phyloP scores from a whole-genome alignment of 2,113 vertebrate species.

The Tragelaphus scriptus region DNA sequence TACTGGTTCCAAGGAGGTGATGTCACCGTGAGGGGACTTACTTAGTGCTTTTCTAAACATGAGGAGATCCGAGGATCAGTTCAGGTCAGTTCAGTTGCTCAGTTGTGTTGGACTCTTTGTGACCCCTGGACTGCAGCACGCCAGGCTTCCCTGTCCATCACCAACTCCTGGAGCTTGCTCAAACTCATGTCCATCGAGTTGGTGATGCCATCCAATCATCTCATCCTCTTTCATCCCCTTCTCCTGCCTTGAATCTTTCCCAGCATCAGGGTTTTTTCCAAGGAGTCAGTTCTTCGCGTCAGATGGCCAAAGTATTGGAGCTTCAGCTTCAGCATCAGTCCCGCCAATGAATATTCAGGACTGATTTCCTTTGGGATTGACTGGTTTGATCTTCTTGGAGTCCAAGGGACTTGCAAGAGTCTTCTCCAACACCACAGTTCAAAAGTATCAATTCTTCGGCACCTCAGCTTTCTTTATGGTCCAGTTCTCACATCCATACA shows the following conservation, averaged over 20 bases:
- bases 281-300: neutral
- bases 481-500: neutral
- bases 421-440: neutral
- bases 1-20: neutral
- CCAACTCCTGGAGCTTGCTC: neutral
- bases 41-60: neutral
- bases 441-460: neutral
- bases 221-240: neutral
- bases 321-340: neutral
- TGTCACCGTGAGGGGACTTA: neutral
- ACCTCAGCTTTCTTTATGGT: neutral
- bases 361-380: neutral
- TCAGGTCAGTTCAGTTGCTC: neutral
- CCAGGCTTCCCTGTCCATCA: neutral
- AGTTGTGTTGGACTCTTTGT: neutral
- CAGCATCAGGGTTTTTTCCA: neutral
- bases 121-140: neutral
- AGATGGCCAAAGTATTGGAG: neutral
- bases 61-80: neutral
- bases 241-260: neutral
- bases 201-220: neutral
- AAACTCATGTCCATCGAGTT: neutral
- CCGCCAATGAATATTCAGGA: neutral
- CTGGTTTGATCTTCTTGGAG: neutral
- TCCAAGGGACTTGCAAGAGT: neutral